These are phyloP conservation scores for Toxotes chatareus DNA, from an alignment of 2,113 vertebrate genomes.

Conservation along the genomic window DNA sequence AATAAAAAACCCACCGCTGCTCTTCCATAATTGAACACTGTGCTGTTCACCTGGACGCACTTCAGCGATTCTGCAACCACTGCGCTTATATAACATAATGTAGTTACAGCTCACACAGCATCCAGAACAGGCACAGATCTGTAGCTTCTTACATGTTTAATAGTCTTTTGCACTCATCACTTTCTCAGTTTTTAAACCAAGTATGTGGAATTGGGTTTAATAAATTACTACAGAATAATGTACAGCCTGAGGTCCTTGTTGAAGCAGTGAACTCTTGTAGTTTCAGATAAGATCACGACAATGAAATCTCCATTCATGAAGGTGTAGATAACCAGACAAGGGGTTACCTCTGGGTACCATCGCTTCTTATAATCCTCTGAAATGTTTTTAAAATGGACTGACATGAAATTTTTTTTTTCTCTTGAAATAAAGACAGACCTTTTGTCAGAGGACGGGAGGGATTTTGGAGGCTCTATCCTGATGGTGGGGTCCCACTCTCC, in stretches of 20 bases:
- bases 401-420: neutral
- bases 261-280: conserved; percentile 15
- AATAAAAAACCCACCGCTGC: neutral
- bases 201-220: conserved; percentile 24
- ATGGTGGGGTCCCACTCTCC: conserved; percentile 98
- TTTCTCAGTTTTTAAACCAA: too few species aligned
- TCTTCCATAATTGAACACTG: conserved; percentile 51
- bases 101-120: conserved; percentile 35
- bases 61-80: conserved; percentile 24
- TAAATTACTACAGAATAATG: conserved; percentile 17
- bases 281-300: conserved; percentile 21
- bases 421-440: conserved; percentile 81
- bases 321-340: neutral
- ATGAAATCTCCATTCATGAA: neutral
- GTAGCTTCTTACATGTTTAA: conserved; percentile 27
- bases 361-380: neutral
- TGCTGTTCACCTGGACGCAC: conserved; percentile 18
- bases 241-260: conserved; percentile 19
- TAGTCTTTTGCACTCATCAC: neutral
- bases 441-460: conserved; percentile 96
- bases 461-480: conserved; percentile 98
- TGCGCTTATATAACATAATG: conserved; percentile 7
- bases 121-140: conserved; percentile 5
- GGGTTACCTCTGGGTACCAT: neutral
- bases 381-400: neutral